Evolutionary conservation across 1,140 invertebrate genomes (phyloP).

Genomic region (Drosophila oshimai): DNA sequence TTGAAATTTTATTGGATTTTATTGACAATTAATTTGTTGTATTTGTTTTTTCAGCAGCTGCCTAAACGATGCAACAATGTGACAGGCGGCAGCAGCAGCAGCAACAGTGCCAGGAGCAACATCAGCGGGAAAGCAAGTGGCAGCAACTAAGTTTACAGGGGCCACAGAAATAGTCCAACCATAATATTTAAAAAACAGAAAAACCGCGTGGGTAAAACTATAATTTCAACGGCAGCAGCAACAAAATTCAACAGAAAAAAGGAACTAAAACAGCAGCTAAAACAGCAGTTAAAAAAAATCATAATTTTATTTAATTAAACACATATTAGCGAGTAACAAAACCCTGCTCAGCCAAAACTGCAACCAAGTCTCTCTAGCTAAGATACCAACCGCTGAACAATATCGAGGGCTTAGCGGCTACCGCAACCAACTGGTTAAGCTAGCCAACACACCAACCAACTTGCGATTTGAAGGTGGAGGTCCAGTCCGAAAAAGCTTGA

Average conservation of each 20-base stretch:
- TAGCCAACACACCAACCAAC: slow-evolving; percentile 3
- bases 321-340: background rate
- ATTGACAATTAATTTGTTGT: background rate
- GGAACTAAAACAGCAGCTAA: too few relatives aligned
- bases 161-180: background rate
- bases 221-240: background rate
- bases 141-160: background rate
- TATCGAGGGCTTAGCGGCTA: slow-evolving; percentile 4
- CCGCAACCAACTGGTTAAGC: background rate
- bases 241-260: background rate
- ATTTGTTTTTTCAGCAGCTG: slow-evolving; percentile 46
- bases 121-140: background rate
- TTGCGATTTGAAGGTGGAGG: background rate
- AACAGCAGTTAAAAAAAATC: background rate
- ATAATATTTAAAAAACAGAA: background rate
- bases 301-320: background rate
- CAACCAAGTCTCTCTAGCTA: background rate
- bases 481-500: background rate
- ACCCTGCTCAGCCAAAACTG: too few relatives aligned
- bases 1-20: too few relatives aligned
- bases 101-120: slow-evolving; percentile 11
- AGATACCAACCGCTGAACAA: background rate
- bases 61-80: slow-evolving; percentile 63
- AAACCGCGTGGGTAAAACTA: too few relatives aligned
- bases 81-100: slow-evolving; percentile 30